Percentiles rank a stretch among this genome's conserved stretches.
Evolutionary conservation across 2,888 invertebrate species (phyloP).

Genomic region (Diogma glabrata): DNA sequence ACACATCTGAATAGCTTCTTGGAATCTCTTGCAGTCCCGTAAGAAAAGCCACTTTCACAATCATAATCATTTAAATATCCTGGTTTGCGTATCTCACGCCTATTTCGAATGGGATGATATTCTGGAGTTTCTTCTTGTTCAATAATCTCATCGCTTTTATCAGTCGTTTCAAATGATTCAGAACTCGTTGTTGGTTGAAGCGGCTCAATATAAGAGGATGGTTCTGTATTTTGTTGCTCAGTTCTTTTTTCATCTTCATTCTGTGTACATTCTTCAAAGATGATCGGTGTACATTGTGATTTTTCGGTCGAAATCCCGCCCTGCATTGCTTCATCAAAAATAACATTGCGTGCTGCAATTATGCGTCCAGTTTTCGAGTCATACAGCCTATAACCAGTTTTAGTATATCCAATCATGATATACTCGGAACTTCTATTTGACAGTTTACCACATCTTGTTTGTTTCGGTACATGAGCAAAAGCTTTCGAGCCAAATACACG

Average conservation of each 20-base stretch:
- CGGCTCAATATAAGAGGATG: no score
- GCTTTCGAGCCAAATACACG: neutral
- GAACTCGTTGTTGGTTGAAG: no score
- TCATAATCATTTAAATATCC: neutral
- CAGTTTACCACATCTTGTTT: neutral
- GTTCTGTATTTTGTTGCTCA: no score
- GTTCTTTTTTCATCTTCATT: no score
- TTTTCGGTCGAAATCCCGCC: slow-evolving; percentile 17
- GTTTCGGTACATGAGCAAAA: neutral
- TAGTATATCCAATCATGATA: neutral
- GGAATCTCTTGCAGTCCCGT: neutral
- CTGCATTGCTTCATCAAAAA: slow-evolving; percentile 8
- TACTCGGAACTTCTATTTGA: neutral
- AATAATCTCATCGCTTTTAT: no score
- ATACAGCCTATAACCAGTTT: neutral
- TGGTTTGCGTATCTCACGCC: neutral
- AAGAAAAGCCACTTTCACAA: neutral
- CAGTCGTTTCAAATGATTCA: no score
- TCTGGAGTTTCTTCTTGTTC: no score
- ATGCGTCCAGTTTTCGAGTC: neutral
- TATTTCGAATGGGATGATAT: no score
- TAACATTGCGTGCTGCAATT: slow-evolving; percentile 3
- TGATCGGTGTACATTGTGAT: neutral
- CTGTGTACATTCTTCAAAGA: neutral
- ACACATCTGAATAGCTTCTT: neutral